Conservation (phyloP, 2,113 vertebrate species). For the Vulpes ferrilata region DNA sequence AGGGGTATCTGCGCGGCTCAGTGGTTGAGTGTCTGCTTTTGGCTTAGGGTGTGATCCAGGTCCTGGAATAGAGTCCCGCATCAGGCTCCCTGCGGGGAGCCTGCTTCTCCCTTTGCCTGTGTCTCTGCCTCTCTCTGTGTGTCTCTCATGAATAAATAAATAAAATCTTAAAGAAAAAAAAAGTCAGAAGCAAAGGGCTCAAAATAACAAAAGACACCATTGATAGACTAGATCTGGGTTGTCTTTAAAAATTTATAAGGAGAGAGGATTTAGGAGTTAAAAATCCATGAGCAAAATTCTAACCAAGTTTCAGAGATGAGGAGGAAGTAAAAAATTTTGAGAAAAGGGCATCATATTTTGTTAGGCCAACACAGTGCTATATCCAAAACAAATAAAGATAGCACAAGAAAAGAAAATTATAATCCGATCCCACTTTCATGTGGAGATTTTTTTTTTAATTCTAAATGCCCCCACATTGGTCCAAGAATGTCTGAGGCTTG, state of each 20-base stretch:
- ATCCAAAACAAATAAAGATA: background rate
- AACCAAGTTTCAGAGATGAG: background rate
- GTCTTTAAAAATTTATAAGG: background rate
- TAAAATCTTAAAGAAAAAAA: too few relatives aligned
- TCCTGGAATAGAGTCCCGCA: too few relatives aligned
- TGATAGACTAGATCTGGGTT: background rate
- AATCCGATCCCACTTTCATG: background rate
- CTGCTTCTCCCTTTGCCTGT: too few relatives aligned
- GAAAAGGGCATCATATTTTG: background rate
- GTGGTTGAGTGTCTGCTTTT: too few relatives aligned
- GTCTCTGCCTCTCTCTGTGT: too few relatives aligned
- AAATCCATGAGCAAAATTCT: background rate
- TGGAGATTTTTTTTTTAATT: background rate
- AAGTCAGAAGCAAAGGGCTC: background rate
- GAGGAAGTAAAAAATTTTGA: background rate
- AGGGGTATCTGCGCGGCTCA: too few relatives aligned
- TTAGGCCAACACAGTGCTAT: background rate
- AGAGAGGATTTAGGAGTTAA: background rate
- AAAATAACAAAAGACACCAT: background rate
- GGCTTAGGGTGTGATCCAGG: too few relatives aligned
- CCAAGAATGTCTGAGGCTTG: background rate
- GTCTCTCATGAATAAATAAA: too few relatives aligned
- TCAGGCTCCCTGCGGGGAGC: too few relatives aligned
- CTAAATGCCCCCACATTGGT: slow-evolving; percentile 18
- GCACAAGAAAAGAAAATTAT: background rate